Conservation (phyloP, 1,140 invertebrate species). For the Hylyphantes graminicola region DNA sequence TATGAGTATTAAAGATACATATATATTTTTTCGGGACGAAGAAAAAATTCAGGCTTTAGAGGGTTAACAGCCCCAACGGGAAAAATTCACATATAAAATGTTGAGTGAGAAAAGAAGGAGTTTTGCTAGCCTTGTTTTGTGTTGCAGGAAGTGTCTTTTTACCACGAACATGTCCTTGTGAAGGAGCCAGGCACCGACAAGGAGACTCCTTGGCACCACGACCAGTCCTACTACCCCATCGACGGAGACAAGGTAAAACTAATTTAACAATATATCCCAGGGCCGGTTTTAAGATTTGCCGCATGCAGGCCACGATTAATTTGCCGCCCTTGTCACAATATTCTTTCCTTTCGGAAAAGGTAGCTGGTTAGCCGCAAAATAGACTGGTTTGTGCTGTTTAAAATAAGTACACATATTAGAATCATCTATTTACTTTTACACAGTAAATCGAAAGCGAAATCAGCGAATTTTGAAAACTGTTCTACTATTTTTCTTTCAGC, state of each 20-base stretch:
- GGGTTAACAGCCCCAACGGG: neutral
- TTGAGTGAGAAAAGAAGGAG: neutral
- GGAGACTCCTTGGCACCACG: slow-evolving; percentile 65
- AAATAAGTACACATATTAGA: too few relatives aligned
- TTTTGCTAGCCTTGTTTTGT: neutral
- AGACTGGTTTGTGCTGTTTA: too few relatives aligned
- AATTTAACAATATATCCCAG: neutral
- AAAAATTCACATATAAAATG: neutral
- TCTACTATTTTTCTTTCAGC: too few relatives aligned
- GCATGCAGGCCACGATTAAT: too few relatives aligned
- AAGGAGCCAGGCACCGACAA: slow-evolving; percentile 65
- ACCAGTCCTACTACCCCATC: slow-evolving; percentile 66
- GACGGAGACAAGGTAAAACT: slow-evolving; percentile 65
- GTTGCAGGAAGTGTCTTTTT: slow-evolving; percentile 62
- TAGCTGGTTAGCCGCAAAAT: too few relatives aligned
- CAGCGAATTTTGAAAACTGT: neutral
- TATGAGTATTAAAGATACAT: too few relatives aligned
- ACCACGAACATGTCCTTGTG: slow-evolving; percentile 66
- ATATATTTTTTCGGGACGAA: too few relatives aligned
- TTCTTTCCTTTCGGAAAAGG: too few relatives aligned
- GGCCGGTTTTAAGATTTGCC: neutral
- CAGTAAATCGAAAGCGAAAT: neutral
- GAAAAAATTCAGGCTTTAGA: too few relatives aligned
- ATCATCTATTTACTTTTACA: neutral
- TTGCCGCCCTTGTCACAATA: too few relatives aligned